Conservation (phyloP, 2,888 invertebrate species). For the Protula sp. region DNA sequence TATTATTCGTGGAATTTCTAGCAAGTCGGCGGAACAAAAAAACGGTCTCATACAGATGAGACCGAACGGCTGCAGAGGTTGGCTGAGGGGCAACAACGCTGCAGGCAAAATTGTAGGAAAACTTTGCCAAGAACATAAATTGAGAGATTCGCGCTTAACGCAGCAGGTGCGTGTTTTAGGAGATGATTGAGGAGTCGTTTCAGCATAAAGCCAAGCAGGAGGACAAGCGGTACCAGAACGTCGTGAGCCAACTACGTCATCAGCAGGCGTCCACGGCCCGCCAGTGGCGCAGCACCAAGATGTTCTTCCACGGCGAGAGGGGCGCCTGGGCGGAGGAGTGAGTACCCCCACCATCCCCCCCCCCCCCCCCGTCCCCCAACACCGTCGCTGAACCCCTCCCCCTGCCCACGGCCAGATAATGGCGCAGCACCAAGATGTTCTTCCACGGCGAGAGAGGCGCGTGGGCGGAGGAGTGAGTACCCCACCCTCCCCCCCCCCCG, state of each 20-base stretch:
- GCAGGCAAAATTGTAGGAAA: no score
- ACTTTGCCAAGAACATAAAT: no score
- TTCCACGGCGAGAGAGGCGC: conserved; percentile 56
- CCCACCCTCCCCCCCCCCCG: no score
- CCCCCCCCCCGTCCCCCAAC: no score
- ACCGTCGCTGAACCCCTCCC: background rate
- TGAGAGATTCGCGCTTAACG: no score
- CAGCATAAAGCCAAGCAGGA: conserved; percentile 58
- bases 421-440: conserved; percentile 60
- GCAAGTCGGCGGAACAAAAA: no score
- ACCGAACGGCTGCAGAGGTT: no score
- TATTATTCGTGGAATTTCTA: no score
- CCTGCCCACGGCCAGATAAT: no score
- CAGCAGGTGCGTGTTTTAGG: no score
- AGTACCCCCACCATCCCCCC: background rate
- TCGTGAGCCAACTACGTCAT: conserved; percentile 56
- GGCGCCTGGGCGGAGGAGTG: conserved; percentile 44
- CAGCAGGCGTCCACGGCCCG: conserved; percentile 57
- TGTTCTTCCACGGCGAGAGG: conserved; percentile 58
- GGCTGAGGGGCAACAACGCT: no score
- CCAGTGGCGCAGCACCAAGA: conserved; percentile 59
- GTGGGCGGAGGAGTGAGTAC: conserved; percentile 37
- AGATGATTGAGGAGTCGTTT: conserved; percentile 58
- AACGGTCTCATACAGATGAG: no score
- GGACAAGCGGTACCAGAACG: conserved; percentile 57